phyloP scores from a whole-genome alignment of 2,888 invertebrate species.

The Dorcus parallelipipedus region DNA sequence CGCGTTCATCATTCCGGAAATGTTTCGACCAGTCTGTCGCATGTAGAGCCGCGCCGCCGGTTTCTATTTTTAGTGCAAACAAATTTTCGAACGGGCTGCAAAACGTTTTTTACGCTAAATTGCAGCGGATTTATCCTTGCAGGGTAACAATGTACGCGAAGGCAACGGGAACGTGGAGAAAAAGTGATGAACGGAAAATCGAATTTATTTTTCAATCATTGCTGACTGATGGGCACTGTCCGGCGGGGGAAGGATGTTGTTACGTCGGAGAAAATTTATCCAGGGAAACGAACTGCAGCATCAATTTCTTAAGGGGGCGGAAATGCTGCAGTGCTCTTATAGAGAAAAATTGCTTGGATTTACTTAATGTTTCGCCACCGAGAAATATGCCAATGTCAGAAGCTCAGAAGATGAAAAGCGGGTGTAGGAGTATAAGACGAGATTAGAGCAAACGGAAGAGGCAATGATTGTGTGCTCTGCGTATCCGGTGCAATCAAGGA shows the following conservation, averaged over 20 bases:
- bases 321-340: not conserved
- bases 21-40: conserved; percentile 35
- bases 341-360: not conserved
- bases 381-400: conserved; percentile 12
- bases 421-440: conserved; percentile 15
- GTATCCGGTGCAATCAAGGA: conserved; percentile 33
- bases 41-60: not conserved
- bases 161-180: conserved; percentile 22
- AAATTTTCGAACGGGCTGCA: too few relatives aligned
- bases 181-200: conserved; percentile 49
- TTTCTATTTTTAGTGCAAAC: too few relatives aligned
- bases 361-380: not conserved
- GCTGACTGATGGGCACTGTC: conserved; percentile 50
- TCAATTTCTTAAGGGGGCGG: conserved; percentile 20
- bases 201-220: conserved; percentile 53
- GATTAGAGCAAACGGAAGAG: conserved; percentile 31
- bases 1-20: conserved; percentile 32
- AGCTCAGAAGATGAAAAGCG: too few relatives aligned
- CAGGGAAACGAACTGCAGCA: conserved; percentile 32
- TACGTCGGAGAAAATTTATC: conserved; percentile 31
- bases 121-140: too few relatives aligned
- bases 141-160: too few relatives aligned
- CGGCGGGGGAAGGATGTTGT: conserved; percentile 33
- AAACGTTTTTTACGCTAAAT: too few relatives aligned
- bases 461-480: conserved; percentile 35